These are phyloP conservation scores for Kryptolebias marmoratus DNA, from an alignment of 2,113 vertebrate genomes.

Conservation along the genomic window DNA sequence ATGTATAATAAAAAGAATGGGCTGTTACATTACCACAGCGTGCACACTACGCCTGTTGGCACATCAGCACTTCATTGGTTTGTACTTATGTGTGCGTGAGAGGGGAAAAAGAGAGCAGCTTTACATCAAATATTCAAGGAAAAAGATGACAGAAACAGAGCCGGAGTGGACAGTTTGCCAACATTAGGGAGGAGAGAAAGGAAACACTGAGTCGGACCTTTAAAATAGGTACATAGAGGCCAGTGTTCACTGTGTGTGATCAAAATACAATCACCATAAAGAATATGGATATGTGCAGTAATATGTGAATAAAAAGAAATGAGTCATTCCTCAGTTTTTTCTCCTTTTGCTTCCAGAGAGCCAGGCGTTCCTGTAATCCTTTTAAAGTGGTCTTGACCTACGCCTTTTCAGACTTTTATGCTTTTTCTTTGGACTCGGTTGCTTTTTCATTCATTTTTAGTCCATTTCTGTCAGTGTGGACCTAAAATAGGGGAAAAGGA, in stretches of 20 bases:
- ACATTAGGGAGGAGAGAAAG: neutral
- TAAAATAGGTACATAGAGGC: neutral
- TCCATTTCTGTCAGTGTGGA: no score
- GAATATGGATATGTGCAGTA: neutral
- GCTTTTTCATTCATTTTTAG: neutral
- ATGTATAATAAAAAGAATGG: constrained; percentile 74
- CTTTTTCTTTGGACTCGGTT: no score
- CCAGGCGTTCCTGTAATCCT: no score
- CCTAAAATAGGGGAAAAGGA: no score
- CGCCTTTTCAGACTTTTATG: no score
- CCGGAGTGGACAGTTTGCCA: constrained; percentile 19
- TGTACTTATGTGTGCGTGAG: neutral
- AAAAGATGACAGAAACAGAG: constrained; percentile 49
- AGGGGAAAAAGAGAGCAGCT: neutral
- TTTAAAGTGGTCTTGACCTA: no score
- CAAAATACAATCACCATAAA: neutral
- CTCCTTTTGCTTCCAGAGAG: neutral
- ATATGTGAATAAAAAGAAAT: neutral
- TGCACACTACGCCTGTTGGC: constrained; percentile 59
- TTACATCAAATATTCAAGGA: constrained; percentile 37
- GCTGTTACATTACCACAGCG: constrained; percentile 68
- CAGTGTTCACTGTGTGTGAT: constrained; percentile 2
- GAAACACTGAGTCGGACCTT: neutral
- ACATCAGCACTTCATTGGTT: constrained; percentile 53
- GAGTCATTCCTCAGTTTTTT: neutral